A percentile compares a stretch with the other conserved stretches of the same genome.
Evolutionary conservation across 1,140 invertebrate genomes (phyloP).

Genomic region (Ephestia elutella): DNA sequence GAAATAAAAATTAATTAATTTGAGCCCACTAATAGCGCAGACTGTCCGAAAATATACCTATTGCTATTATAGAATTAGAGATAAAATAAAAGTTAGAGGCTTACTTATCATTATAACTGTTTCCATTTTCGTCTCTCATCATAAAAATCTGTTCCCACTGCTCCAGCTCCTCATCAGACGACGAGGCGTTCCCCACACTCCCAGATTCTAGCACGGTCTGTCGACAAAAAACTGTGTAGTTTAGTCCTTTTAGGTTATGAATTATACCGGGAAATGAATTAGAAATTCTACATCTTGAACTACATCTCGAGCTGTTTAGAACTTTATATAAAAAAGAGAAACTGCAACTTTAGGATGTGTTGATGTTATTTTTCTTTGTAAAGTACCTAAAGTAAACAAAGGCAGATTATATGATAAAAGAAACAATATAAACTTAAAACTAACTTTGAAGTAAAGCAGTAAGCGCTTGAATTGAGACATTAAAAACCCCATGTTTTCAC

Average conservation of each 20-base stretch:
- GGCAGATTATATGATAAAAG: not conserved
- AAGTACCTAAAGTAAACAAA: not conserved
- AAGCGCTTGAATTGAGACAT: not conserved
- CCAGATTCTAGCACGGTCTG: constrained; percentile 75
- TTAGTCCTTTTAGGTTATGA: not conserved
- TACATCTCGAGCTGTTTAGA: no score
- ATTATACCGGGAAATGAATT: not conserved
- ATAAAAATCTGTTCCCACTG: constrained; percentile 76
- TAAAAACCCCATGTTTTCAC: not conserved
- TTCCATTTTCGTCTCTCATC: constrained; percentile 74
- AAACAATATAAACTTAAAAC: not conserved
- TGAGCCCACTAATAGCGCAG: no score
- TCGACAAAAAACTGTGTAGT: not conserved
- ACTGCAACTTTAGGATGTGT: no score
- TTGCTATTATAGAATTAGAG: no score
- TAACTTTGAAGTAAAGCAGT: not conserved
- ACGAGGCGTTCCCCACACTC: constrained; percentile 73
- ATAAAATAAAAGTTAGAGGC: constrained; percentile 9
- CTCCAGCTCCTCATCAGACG: constrained; percentile 74
- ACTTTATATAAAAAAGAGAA: not conserved
- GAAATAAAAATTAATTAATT: constrained; percentile 11
- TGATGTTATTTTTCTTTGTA: not conserved
- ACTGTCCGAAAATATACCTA: no score
- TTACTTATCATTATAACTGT: constrained; percentile 68
- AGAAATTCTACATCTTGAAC: no score